A percentile compares a stretch with the other conserved stretches of the same genome.
Evolutionary conservation across 2,888 invertebrate genomes (phyloP).

Genomic region (Atherix ibis): DNA sequence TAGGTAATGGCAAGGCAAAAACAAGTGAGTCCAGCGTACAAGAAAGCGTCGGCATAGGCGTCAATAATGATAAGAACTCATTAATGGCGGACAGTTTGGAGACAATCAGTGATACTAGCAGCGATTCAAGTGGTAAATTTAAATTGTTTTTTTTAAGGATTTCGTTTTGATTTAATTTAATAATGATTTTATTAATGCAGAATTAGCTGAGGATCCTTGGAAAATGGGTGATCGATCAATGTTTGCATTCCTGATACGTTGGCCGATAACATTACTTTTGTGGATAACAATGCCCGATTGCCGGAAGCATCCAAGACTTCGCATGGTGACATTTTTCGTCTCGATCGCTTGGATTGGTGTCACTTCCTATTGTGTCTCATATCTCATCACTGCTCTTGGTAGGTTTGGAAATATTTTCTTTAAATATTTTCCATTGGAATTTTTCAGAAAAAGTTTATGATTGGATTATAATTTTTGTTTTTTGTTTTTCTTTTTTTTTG

Average conservation of each 20-base stretch:
- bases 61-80: slow-evolving; percentile 1
- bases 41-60: slow-evolving; percentile 1
- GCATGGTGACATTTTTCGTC: slow-evolving; percentile 57
- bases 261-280: slow-evolving; percentile 58
- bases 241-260: slow-evolving; percentile 48
- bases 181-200: slow-evolving; percentile 13
- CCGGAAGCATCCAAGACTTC: slow-evolving; percentile 41
- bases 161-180: background rate
- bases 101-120: slow-evolving; percentile 5
- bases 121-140: slow-evolving; percentile 4
- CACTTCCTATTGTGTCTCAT: slow-evolving; percentile 69
- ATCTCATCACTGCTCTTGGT: slow-evolving; percentile 74
- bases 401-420: slow-evolving; percentile 14
- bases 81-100: slow-evolving; percentile 2
- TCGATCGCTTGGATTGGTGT: slow-evolving; percentile 69
- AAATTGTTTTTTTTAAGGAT: background rate
- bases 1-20: slow-evolving; percentile 15
- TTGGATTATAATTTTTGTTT: too few species aligned
- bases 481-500: slow-evolving; percentile 10
- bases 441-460: too few species aligned
- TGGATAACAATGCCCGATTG: slow-evolving; percentile 66
- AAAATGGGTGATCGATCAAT: slow-evolving; percentile 39
- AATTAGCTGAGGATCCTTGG: slow-evolving; percentile 23
- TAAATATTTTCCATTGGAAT: background rate
- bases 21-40: slow-evolving; percentile 2